Evolutionary conservation across 2,888 invertebrate species (phyloP), one percentile per base, ranked within the genome.

Genomic region (Nephrocerus scutellatus): DNA sequence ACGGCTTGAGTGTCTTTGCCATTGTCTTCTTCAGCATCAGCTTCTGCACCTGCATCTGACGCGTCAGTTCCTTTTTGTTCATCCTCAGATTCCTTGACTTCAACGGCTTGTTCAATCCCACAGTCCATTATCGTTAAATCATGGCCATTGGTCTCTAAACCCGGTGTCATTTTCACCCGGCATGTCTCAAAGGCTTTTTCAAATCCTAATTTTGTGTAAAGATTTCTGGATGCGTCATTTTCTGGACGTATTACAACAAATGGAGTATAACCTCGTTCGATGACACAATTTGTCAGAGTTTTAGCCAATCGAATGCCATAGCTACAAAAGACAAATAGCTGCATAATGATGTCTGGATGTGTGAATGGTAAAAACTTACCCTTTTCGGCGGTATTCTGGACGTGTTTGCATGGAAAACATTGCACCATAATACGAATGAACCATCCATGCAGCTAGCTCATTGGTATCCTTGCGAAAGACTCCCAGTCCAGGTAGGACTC

Each of bases 401-500:
- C 79, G 76, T 40, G 88, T 88, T 70, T 88, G 87, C 88, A 88
- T 88, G 34, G 87, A 87, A 72, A 88, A 88, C 88, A 88, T 88
- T 46, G 88, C 88, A 16, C 88, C 88, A 67, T 88, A 88, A 69
- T 88, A 88, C 14, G 86, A 86, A 66, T 88, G 88, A 31, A 88
- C 84, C 88, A 88, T 88, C 88, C 88, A 88, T 18, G 88, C 88
- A 22, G 86, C 87, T 48, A 88, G 71, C 55, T 81, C 77, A 33
- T 82, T 84, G 38, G 74, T 74, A 50, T 65, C 61, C 54, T 63
- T 52, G 57, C 75, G 79, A 67, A 87, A 87, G 47, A 88, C 79
- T 23, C 87, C 88, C 63, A 82, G 83, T 13, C 86, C 87, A 8
- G 87, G 86, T 50, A 88, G 72, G 57, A 78, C 79, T 41, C 77